Evolutionary conservation across 2,888 invertebrate genomes (phyloP).

Genomic region (Megamerina dolium): DNA sequence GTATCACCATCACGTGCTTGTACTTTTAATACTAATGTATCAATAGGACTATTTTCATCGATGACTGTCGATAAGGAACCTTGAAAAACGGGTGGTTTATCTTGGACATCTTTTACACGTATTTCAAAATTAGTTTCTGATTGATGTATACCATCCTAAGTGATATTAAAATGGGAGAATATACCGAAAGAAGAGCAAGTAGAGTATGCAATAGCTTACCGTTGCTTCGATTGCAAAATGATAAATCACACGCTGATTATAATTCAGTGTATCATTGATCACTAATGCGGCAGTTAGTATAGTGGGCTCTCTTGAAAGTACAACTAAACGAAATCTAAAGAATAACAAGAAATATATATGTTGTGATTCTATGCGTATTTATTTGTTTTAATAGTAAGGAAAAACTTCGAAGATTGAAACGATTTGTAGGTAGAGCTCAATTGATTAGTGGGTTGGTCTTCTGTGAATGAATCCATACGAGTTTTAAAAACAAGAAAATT

Average conservation of each 20-base stretch:
- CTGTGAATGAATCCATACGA: too few relatives aligned
- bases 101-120: slow-evolving; percentile 78
- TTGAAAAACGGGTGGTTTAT: slow-evolving; percentile 77
- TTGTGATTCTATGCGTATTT: too few relatives aligned
- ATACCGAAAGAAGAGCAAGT: background rate
- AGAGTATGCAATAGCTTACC: slow-evolving; percentile 51
- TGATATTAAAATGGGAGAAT: background rate
- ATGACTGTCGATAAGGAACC: slow-evolving; percentile 74
- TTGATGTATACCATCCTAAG: slow-evolving; percentile 71
- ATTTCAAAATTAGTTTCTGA: slow-evolving; percentile 70
- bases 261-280: slow-evolving; percentile 65
- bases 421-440: too few relatives aligned
- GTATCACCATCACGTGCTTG: slow-evolving; percentile 80
- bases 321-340: slow-evolving; percentile 39
- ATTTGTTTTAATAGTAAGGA: too few relatives aligned
- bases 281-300: slow-evolving; percentile 68
- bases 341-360: background rate
- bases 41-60: slow-evolving; percentile 76
- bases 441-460: too few relatives aligned
- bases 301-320: slow-evolving; percentile 52
- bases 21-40: slow-evolving; percentile 70
- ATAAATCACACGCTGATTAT: slow-evolving; percentile 70
- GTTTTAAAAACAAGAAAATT: too few relatives aligned
- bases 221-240: slow-evolving; percentile 70
- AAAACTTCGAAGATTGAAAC: too few relatives aligned